phyloP scores from a whole-genome alignment of 2,113 vertebrate species.

The Nansenia antarctica region DNA sequence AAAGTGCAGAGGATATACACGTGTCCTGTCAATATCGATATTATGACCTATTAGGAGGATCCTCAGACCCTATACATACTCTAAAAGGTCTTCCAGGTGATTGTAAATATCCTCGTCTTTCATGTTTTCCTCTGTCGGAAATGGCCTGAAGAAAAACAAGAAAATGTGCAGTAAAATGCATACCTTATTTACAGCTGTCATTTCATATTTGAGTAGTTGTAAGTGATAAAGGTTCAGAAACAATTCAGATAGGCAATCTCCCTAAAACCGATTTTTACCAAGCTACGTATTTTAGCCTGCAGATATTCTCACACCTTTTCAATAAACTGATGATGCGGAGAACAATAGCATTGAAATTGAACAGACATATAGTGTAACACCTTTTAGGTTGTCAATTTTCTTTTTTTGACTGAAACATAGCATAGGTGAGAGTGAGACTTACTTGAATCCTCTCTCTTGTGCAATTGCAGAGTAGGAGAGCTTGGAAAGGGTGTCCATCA shows the following conservation, averaged over 20 bases:
- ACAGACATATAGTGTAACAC: not conserved
- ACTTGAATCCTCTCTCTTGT: slow-evolving; percentile 86
- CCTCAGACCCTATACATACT: slow-evolving; percentile 79
- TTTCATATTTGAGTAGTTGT: too few species aligned
- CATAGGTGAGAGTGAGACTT: slow-evolving; percentile 50
- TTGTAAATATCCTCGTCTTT: slow-evolving; percentile 92
- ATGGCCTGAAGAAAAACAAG: slow-evolving; percentile 77
- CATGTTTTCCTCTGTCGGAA: slow-evolving; percentile 87
- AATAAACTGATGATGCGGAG: too few species aligned
- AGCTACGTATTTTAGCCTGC: too few species aligned
- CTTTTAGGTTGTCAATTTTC: not conserved
- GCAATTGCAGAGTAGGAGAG: slow-evolving; percentile 84
- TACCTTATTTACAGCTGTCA: too few species aligned
- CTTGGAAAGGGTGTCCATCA: slow-evolving; percentile 90
- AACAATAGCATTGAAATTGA: too few species aligned
- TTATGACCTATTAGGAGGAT: slow-evolving; percentile 8
- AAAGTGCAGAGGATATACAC: slow-evolving; percentile 46
- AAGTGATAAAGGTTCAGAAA: too few species aligned
- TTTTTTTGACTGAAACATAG: too few species aligned
- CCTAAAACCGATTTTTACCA: too few species aligned
- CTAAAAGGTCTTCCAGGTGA: slow-evolving; percentile 89
- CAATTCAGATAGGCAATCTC: too few species aligned
- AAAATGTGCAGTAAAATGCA: slow-evolving; percentile 4
- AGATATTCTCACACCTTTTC: too few species aligned
- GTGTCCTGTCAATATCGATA: slow-evolving; percentile 32